Percentiles rank a stretch among this genome's conserved stretches.
These are phyloP conservation scores for Pseudomyrmex dendroicus DNA, from an alignment of 1,140 invertebrate species.

Conservation along the genomic window DNA sequence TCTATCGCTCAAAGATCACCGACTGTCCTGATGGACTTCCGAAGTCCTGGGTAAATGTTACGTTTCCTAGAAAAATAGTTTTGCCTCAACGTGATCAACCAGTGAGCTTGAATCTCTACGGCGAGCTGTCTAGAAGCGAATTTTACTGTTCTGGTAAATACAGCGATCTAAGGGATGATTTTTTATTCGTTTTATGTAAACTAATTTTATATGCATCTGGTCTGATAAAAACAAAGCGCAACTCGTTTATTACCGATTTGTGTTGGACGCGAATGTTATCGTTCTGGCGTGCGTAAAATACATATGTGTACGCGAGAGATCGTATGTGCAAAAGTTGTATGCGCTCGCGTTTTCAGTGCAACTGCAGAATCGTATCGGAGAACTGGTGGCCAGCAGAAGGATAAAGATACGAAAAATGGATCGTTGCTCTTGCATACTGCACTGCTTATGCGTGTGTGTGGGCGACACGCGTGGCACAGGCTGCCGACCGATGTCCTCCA, in stretches of 20 bases:
- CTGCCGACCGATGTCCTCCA: slow-evolving; percentile 79
- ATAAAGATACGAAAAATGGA: slow-evolving; percentile 81
- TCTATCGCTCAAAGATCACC: slow-evolving; percentile 79
- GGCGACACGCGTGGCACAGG: slow-evolving; percentile 70
- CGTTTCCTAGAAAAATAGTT: slow-evolving; percentile 77
- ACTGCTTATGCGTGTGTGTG: slow-evolving; percentile 83
- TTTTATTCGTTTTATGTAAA: neutral
- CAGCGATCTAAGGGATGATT: neutral
- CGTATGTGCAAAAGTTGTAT: neutral
- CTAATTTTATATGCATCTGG: neutral
- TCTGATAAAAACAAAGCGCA: too few species aligned
- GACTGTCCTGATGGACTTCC: slow-evolving; percentile 83
- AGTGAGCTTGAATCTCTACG: slow-evolving; percentile 79
- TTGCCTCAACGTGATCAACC: slow-evolving; percentile 82
- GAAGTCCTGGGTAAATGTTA: slow-evolving; percentile 79
- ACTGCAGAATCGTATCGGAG: slow-evolving; percentile 80
- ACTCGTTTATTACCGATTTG: too few species aligned
- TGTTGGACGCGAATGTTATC: neutral
- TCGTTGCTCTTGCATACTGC: slow-evolving; percentile 83
- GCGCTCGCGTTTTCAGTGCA: slow-evolving; percentile 70
- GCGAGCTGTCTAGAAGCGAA: slow-evolving; percentile 74
- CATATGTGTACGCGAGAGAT: slow-evolving; percentile 5
- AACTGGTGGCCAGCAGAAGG: slow-evolving; percentile 81
- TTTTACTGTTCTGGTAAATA: slow-evolving; percentile 80
- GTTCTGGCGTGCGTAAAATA: neutral